These are phyloP conservation scores for Oxyteleia sp. DNA, from an alignment of 2,888 invertebrate genomes.

Conservation along the genomic window DNA sequence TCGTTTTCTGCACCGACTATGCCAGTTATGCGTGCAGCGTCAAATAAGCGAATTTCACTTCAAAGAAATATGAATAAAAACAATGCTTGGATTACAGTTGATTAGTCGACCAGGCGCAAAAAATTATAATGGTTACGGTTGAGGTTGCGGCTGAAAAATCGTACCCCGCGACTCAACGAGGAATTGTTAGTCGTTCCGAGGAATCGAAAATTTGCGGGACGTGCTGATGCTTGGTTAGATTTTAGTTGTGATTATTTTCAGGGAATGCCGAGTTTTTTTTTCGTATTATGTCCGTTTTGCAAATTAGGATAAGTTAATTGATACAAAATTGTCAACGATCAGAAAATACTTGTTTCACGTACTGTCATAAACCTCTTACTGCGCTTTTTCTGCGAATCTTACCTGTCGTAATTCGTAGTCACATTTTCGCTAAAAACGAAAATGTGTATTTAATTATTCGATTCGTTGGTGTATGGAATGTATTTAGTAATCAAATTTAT, in stretches of 20 bases:
- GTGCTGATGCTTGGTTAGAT: slow-evolving; percentile 28
- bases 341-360: no score
- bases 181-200: slow-evolving; percentile 11
- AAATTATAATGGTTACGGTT: slow-evolving; percentile 32
- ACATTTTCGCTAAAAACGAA: slow-evolving; percentile 84
- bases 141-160: slow-evolving; percentile 20
- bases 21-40: slow-evolving; percentile 65
- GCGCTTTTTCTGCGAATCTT: slow-evolving; percentile 75
- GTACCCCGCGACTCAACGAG: background rate
- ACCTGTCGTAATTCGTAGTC: slow-evolving; percentile 84
- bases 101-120: slow-evolving; percentile 22
- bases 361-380: no score
- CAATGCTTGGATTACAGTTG: slow-evolving; percentile 44
- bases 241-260: slow-evolving; percentile 1
- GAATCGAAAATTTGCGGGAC: background rate
- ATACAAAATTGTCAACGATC: no score
- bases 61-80: slow-evolving; percentile 56
- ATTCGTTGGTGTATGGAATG: background rate
- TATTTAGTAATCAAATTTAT: background rate
- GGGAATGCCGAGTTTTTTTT: no score
- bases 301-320: background rate
- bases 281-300: background rate
- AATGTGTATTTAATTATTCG: slow-evolving; percentile 67
- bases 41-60: slow-evolving; percentile 59
- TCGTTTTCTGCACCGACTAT: slow-evolving; percentile 71